Evolutionary conservation across 2,888 invertebrate genomes (phyloP), one percentile per base, ranked within the genome.

Genomic region (Incurvaria masculella): DNA sequence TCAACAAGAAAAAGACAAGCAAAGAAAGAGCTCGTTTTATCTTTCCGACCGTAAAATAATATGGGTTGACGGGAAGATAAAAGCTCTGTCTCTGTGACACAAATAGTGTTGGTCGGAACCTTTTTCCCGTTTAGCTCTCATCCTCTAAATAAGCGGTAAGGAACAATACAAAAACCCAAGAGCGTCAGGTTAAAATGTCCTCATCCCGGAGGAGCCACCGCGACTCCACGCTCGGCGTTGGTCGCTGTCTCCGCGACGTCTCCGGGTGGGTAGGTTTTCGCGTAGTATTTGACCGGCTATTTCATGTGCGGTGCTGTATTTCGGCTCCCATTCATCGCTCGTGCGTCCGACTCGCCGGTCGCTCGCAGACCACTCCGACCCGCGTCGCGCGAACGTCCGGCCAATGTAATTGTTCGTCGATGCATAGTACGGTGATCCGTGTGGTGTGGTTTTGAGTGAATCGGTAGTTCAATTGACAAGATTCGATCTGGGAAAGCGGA

Each of bases 291-390:
- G 71, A 68, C 68, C 66, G 72, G 68, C 73, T 78, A 78, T 76
- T 78, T 78, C 67, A 78, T 72, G 68, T 74, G 71, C 71, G 63
- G 74, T 69, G 69, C 72, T 68, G 72, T 73, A 71, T 75, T 78
- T 79, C 61, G 78, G 78, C 64, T 71, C 64, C 72, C 80, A 80
- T 80, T 81, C 80, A 78, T 70, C 71, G 69, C 61, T 70, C 64
- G 74, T 73, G 73, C 71, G 75, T 72, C 73, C 65, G 76, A 74
- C 72, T 79, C 73, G 75, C 70, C 72, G 59, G 72, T 69, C 69
- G 64, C 67, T 65, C 68, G 68, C 67, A 63, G 64, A 14, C 38
- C 39, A 47, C 44, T 50, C 61, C 59, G 62, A 63, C 58, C 52
- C 52, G 53, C 52, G 51, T 52, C 54, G 52, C 54, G 51, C 61